Conservation (phyloP, 2,113 vertebrate species). For the Oreocharis arfaki region DNA sequence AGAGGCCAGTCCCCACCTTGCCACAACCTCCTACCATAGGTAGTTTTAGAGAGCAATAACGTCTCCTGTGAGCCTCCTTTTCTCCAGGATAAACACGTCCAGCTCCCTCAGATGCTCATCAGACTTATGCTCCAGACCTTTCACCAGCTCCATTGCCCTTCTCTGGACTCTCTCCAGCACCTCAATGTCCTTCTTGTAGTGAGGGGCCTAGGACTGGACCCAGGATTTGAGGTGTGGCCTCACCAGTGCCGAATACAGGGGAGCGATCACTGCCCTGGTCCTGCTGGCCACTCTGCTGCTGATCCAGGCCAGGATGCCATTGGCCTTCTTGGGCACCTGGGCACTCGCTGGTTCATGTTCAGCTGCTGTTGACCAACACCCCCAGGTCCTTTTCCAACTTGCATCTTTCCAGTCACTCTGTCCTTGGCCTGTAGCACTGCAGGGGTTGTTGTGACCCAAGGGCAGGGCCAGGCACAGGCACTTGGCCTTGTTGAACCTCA, state of each 20-base stretch:
- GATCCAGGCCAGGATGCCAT: neutral
- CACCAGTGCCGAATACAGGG: fast-evolving
- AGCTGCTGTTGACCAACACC: neutral
- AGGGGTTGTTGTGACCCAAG: neutral
- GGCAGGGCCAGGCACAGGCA: neutral
- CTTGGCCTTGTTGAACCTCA: neutral
- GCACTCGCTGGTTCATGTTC: neutral
- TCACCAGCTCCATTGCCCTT: neutral
- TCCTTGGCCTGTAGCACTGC: neutral
- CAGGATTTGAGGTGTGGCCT: neutral
- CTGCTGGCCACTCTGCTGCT: neutral
- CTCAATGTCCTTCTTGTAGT: fast-evolving
- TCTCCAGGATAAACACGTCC: neutral
- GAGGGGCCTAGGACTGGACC: neutral
- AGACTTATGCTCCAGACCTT: neutral
- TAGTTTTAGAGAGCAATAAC: neutral
- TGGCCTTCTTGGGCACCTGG: neutral
- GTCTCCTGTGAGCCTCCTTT: neutral
- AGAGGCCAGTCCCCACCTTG: neutral
- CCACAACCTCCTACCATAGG: neutral
- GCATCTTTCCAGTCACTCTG: neutral
- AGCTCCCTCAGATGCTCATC: neutral
- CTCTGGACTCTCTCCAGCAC: neutral
- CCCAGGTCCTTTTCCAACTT: neutral
- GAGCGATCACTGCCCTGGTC: neutral